Conservation (phyloP, 2,797 vertebrate species). For the Cyclopterus lumpus region DNA sequence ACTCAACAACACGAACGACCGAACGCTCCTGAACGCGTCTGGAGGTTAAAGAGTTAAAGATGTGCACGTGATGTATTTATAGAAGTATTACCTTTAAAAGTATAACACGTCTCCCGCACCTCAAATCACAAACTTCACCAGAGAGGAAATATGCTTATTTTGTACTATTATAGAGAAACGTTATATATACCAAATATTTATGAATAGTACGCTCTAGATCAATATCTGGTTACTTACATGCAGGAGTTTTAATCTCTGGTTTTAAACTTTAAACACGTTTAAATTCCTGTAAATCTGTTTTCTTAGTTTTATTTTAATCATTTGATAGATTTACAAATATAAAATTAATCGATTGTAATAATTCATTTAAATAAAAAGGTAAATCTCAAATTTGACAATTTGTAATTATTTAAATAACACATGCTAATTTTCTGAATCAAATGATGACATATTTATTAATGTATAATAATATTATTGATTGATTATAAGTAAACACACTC, state of each 20-base stretch:
- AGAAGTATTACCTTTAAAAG: neutral
- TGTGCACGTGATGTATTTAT: no score
- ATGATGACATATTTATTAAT: neutral
- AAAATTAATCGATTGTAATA: no score
- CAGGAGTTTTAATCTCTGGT: neutral
- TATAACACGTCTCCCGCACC: neutral
- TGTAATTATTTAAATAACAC: neutral
- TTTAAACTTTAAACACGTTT: neutral
- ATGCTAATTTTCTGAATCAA: no score
- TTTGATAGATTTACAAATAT: neutral
- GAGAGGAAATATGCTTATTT: neutral
- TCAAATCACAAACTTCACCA: neutral
- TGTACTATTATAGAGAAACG: neutral
- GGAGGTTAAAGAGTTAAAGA: neutral
- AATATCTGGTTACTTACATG: neutral
- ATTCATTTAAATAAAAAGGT: neutral
- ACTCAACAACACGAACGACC: no score
- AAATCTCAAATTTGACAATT: neutral
- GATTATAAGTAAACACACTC: neutral
- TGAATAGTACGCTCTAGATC: neutral
- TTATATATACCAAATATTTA: neutral
- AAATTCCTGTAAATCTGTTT: no score
- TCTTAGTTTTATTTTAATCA: neutral
- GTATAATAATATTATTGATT: neutral
- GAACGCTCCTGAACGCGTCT: neutral